Evolutionary conservation across 2,888 invertebrate species (phyloP).

Genomic region (Melinaea marsaeus): DNA sequence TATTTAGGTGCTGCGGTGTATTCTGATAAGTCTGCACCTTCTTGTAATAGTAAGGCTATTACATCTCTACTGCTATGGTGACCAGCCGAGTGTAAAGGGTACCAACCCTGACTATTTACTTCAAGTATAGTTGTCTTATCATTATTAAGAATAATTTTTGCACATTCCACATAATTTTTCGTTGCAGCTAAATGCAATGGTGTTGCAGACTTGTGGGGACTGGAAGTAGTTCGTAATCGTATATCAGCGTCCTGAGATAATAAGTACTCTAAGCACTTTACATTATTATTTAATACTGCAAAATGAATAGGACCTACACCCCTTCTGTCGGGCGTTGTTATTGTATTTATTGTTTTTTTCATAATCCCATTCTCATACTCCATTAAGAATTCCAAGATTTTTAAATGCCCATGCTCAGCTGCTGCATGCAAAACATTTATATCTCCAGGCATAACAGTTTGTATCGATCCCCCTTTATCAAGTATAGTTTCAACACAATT

Average conservation of each 20-base stretch:
- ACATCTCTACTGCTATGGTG: constrained; percentile 79
- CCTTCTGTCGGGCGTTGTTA: constrained; percentile 56
- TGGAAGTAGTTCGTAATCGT: constrained; percentile 59
- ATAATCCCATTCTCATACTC: constrained; percentile 59
- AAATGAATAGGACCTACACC: constrained; percentile 75
- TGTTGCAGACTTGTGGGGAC: constrained; percentile 62
- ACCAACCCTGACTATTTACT: constrained; percentile 60
- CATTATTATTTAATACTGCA: constrained; percentile 74
- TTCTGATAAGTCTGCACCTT: constrained; percentile 68
- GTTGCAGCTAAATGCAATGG: constrained; percentile 70
- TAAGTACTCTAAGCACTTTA: constrained; percentile 65
- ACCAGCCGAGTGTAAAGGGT: constrained; percentile 70
- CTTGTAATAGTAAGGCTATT: constrained; percentile 59
- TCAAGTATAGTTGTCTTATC: constrained; percentile 66
- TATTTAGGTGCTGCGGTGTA: constrained; percentile 60
- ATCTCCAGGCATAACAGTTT: constrained; percentile 61
- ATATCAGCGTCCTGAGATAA: constrained; percentile 67
- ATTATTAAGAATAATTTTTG: constrained; percentile 53
- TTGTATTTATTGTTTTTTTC: constrained; percentile 47
- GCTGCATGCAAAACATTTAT: constrained; percentile 80
- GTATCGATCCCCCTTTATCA: constrained; percentile 66
- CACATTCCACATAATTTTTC: constrained; percentile 59
- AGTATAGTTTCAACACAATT: constrained; percentile 67
- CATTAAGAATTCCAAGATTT: constrained; percentile 74
- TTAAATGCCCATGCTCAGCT: constrained; percentile 72